phyloP scores from a whole-genome alignment of 2,113 vertebrate species.

The Pimephales promelas region DNA sequence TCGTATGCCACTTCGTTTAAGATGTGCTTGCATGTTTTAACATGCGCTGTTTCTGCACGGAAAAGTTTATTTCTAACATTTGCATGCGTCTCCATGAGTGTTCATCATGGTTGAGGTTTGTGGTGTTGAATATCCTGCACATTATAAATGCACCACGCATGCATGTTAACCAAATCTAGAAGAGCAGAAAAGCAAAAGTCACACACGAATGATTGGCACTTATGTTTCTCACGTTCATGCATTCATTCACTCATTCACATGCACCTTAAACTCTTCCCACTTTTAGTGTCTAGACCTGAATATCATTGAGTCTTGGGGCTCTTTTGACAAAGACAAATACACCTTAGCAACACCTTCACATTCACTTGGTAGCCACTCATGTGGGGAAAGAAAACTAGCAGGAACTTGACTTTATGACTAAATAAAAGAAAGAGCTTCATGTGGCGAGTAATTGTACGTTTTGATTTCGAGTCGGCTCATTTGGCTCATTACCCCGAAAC shows the following conservation, averaged over 20 bases:
- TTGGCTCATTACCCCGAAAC: too few relatives aligned
- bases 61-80: neutral
- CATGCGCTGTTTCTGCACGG: neutral
- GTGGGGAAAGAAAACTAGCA: too few relatives aligned
- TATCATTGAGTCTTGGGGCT: neutral
- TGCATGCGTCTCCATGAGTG: neutral
- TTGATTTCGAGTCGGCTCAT: too few relatives aligned
- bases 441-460: too few relatives aligned
- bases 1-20: neutral
- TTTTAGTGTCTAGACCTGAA: neutral
- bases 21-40: neutral
- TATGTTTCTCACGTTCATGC: neutral
- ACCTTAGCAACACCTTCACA: neutral
- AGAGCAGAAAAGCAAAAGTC: neutral
- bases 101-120: neutral
- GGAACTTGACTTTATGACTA: too few relatives aligned
- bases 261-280: neutral
- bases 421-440: too few relatives aligned
- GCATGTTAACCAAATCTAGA: neutral
- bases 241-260: neutral
- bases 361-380: neutral
- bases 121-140: neutral
- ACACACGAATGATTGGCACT: neutral
- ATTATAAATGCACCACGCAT: neutral
- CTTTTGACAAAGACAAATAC: neutral